phyloP scores from a whole-genome alignment of 2,888 invertebrate species.

The Siphlonurus alternatus region DNA sequence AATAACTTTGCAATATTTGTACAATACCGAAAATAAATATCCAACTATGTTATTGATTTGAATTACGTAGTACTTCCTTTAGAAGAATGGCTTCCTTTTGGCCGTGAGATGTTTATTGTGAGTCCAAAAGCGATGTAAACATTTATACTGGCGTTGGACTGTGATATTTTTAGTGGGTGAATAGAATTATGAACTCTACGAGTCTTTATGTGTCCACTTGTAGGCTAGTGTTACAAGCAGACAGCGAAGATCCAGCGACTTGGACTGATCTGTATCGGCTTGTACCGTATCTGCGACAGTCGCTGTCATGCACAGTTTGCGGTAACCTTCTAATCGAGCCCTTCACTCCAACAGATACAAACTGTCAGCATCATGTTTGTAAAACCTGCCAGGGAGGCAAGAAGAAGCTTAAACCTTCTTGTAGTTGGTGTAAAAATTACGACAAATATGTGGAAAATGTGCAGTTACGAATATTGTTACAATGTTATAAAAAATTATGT shows the following conservation, averaged over 20 bases:
- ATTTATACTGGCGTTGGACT: not conserved
- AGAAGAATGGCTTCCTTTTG: not conserved
- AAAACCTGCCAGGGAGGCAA: slow-evolving; percentile 66
- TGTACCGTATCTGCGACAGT: slow-evolving; percentile 69
- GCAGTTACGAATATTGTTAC: slow-evolving; percentile 59
- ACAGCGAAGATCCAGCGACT: slow-evolving; percentile 40
- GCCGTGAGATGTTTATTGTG: not conserved
- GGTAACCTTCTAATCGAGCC: slow-evolving; percentile 67
- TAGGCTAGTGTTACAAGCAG: slow-evolving; percentile 59
- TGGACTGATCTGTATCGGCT: slow-evolving; percentile 69
- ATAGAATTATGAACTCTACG: slow-evolving; percentile 50
- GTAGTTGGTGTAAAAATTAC: slow-evolving; percentile 72
- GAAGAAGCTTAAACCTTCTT: slow-evolving; percentile 69
- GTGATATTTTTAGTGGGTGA: not conserved
- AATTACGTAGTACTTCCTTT: not conserved
- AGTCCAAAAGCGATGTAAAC: not conserved
- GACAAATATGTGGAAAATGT: slow-evolving; percentile 67
- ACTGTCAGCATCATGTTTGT: slow-evolving; percentile 82
- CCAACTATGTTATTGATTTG: not conserved
- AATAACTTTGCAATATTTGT: no score
- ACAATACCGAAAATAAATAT: not conserved
- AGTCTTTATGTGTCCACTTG: slow-evolving; percentile 68
- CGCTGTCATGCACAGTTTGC: slow-evolving; percentile 80
- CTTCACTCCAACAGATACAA: slow-evolving; percentile 54
- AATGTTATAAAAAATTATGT: slow-evolving; percentile 81